Base-by-base conservation (phyloP, 2,113 vertebrate genomes). In the Delphinapterus leucas region DNA sequence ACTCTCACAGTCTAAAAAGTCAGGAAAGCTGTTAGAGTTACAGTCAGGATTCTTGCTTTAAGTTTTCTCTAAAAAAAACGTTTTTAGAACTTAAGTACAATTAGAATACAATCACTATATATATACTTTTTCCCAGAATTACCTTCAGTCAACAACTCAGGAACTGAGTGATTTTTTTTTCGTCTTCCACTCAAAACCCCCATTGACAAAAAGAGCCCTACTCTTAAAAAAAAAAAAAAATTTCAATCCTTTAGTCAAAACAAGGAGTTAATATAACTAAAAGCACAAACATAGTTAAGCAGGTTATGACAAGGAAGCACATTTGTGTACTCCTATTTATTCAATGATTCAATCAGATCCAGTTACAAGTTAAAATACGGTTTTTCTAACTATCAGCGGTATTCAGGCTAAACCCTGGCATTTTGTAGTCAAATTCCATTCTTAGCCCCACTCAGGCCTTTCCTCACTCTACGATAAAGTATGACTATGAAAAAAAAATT, bases 321-420 rank as follows among this genome's bases (percentile, higher is more conserved):
- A 81, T 55, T 71, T 84, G 90, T 47, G 38, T 49, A 38, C 60
- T 80, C 84, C 88, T 96, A 87, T 88, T 85, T 47, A 63, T 83
- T 93, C 90, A 95, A 28, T 49, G 60, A 85, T 23, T 96, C 87
- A 91, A 94, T 36, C 81, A 90, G 60, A 95, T 89, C 33, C 12
- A 96, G 90, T 88, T 93, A 70, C 8, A 83, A 97, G 95, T 97
- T 93, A 88, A 83, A 93, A 96, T 20, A 89, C 55, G 49, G 67
- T 93, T 93, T 95, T 87, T 71, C 84, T 96, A 95, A 95, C n/a
- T 61, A 71, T 55, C 87, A 73, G 95, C 65, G 68, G 58, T 70
- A 88, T 65, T 95, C 65, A 90, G 77, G 61, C 90, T 92, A 61
- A 96, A 58, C 90, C 55, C 76, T 85, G 53, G 83, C 47, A 93